Evolutionary conservation across 2,888 invertebrate species (phyloP).

Genomic region (Pristionchus japonicus): DNA sequence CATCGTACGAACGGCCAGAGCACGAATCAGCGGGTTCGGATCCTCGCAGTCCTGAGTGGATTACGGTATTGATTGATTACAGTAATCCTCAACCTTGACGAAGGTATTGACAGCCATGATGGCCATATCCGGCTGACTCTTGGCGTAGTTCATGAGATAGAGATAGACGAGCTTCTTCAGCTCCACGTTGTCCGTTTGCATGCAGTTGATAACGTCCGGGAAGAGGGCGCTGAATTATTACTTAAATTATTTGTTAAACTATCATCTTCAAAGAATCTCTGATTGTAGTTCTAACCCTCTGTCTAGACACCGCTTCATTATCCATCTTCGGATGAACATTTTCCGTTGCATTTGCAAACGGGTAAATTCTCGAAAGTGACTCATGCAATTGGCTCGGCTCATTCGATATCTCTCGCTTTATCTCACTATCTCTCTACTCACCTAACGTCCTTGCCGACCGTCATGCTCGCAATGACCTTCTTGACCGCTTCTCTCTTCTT

Average conservation of each 20-base stretch:
- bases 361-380: background rate
- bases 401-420: background rate
- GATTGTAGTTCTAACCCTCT: background rate
- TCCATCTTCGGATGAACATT: background rate
- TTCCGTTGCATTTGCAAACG: background rate
- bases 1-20: conserved; percentile 98
- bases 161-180: conserved; percentile 97
- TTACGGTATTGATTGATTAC: background rate
- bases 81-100: conserved; percentile 86
- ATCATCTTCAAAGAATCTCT: too few relatives aligned
- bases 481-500: conserved; percentile 99
- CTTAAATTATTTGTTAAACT: background rate
- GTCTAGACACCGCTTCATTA: background rate
- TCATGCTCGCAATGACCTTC: conserved; percentile 99
- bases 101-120: conserved; percentile 99
- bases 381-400: background rate
- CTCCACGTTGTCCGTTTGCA: conserved; percentile 99
- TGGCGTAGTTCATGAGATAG: conserved; percentile 99
- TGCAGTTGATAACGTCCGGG: conserved; percentile 99
- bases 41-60: conserved; percentile 93
- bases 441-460: conserved; percentile 97
- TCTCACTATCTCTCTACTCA: conserved; percentile 54
- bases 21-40: conserved; percentile 97
- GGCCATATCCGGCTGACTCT: conserved; percentile 99
- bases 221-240: conserved; percentile 84